Evolutionary conservation across 1,140 invertebrate genomes (phyloP), one percentile per base, ranked within the genome.

Genomic region (Charaxes varanes): DNA sequence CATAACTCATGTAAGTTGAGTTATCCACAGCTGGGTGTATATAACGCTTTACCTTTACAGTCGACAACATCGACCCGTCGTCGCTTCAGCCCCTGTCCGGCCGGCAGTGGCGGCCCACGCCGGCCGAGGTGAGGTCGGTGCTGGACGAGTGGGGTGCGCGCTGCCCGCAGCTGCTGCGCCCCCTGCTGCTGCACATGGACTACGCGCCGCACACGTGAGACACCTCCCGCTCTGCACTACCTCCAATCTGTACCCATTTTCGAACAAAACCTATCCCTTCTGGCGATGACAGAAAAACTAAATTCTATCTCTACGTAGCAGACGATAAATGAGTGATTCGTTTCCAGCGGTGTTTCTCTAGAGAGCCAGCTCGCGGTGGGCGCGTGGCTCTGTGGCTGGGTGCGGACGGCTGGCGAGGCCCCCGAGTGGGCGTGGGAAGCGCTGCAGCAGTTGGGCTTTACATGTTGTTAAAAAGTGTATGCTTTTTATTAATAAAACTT

Each of bases 121-220:
- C 33, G 11, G 49, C 11, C 1, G 70, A 77, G 10, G 14, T 62
- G 7, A 22, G 35, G 1, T 41, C 36, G 1, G 47, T 80, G 10
- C 26, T 76, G 37, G 50, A 59, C 6, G 56, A 73, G 42, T 80
- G 72, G 71, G 21, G 43, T 10, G 49, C 41, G 0, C 53, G 57
- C 6, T 71, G 71, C 22, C 46, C 56, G 1, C 45, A 26, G 5
- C 46, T 76, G 5, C 28, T 74, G 10, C 55, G 48, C 34, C 52
- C 58, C 12, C 21, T 81, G 28, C 26, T 80, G 18, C 42, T 65
- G 18, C 16, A 43, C 7, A 15, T 78, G 11, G 62, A 73, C 22
- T 76, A 61, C 23, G 68, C 67, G 5, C 72, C 72, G 6, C 60
- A 71, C 16, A 48, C 30, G 76, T 80, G 17, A 63, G 61, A n/a